Evolutionary conservation across 2,888 invertebrate genomes (phyloP), one percentile per base, ranked within the genome.

Genomic region (Ditylenchus weischeri): DNA sequence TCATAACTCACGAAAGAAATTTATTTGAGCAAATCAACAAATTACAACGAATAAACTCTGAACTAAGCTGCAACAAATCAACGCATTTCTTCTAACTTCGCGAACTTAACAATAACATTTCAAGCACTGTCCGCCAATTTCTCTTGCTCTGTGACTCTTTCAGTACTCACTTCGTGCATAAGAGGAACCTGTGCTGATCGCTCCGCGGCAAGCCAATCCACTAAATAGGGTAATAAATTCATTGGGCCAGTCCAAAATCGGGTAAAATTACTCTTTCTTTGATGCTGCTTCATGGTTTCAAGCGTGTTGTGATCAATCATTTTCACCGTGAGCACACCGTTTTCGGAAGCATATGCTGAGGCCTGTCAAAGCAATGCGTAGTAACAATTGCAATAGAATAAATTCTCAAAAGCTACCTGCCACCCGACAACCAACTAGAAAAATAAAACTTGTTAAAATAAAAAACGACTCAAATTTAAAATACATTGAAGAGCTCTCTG

Each of bases 291-390:
- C 18, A 91, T 88, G 18, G 93, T 90, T 79, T 91, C 91, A 61
- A 88, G 85, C 69, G 93, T 92, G 73, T 90, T 89, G 47, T 90
- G 90, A 72, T 93, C 87, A 57, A 94, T 91, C 92, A 98, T 96
- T 79, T 89, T 88, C 81, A 91, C 90, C 0, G 93, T 94, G 62
- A 99, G 87, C 0, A 92, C 86, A 15, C 98, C 96, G 82, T 93
- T 90, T 79, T 92, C 91, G 0, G 94, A 93, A 0, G 96, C 92
- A 84, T 94, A 98, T 0, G 95, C 95, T 3, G 92, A 90, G 0
- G 94, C 93, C 86, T 95, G 90, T 4, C 29, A 58, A 77, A 43
- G 3, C 6, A 8, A 29, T 59, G 8, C 7, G 10, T 19, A 1
- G 2, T 8, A 6, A 43, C 2, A 43, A 6, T 29, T 29, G 1